Conservation (phyloP, 2,888 invertebrate species). For the Bugula neritina region DNA sequence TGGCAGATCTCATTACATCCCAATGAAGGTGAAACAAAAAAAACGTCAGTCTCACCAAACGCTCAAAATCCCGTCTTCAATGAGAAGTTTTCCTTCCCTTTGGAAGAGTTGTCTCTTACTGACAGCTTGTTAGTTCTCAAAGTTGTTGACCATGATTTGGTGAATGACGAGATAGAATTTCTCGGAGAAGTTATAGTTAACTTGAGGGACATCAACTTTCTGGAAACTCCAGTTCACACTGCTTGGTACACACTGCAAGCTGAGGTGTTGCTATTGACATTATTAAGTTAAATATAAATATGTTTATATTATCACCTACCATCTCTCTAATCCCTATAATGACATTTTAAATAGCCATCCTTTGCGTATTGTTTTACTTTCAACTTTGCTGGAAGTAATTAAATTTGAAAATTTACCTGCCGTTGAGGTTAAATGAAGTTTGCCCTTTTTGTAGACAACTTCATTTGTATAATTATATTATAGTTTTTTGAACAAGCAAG, state of each 20-base stretch:
- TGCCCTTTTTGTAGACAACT: no score
- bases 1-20: slow-evolving; percentile 40
- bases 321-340: no score
- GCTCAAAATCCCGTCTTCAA: slow-evolving; percentile 41
- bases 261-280: slow-evolving; percentile 35
- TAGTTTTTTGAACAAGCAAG: no score
- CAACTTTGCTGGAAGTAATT: no score
- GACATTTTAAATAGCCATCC: no score
- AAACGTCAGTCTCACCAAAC: slow-evolving; percentile 36
- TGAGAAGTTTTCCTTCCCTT: slow-evolving; percentile 45
- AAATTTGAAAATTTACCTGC: no score
- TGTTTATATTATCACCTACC: no score
- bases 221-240: slow-evolving; percentile 37
- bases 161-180: slow-evolving; percentile 40
- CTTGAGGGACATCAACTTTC: slow-evolving; percentile 37
- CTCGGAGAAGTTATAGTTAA: slow-evolving; percentile 42
- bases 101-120: slow-evolving; percentile 35
- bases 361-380: no score
- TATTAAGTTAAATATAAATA: not conserved
- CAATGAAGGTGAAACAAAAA: slow-evolving; percentile 34
- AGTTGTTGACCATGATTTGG: slow-evolving; percentile 39
- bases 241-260: slow-evolving; percentile 43
- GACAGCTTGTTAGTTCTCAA: slow-evolving; percentile 38
- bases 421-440: no score
- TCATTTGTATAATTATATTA: no score